phyloP scores from a whole-genome alignment of 2,113 vertebrate species.

The Tupaia chinensis region DNA sequence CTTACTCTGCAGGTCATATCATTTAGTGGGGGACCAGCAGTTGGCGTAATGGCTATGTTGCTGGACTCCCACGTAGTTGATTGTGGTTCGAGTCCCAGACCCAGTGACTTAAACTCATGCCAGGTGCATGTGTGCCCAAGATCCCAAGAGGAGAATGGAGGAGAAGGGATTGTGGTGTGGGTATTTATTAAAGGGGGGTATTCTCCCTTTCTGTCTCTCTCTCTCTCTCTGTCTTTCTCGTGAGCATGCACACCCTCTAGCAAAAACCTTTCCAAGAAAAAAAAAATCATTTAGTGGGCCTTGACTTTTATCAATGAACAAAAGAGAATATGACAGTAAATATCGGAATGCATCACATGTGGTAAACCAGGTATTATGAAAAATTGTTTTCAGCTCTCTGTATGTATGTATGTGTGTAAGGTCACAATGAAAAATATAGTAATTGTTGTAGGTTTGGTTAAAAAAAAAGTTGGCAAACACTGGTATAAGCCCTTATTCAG shows the following conservation, averaged over 20 bases:
- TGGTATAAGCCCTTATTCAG: neutral
- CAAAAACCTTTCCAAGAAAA: no score
- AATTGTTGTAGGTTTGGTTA: neutral
- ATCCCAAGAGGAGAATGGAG: no score
- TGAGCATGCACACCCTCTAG: no score
- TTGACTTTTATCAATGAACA: neutral
- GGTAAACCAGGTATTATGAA: neutral
- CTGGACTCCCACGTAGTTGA: no score
- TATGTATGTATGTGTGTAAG: neutral
- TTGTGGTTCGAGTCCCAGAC: no score
- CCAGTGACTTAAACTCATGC: no score
- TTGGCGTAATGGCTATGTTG: no score
- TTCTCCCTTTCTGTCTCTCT: no score
- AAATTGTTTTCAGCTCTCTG: neutral
- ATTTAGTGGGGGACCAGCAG: neutral
- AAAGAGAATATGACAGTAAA: constrained; percentile 15
- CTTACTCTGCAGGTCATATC: neutral
- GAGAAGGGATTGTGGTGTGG: no score
- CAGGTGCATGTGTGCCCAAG: no score
- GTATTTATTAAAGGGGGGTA: no score
- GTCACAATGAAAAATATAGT: neutral
- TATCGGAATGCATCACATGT: neutral
- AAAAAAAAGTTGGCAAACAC: neutral
- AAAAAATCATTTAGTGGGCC: neutral
- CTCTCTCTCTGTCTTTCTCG: no score